Base-by-base conservation (phyloP, 2,888 invertebrate species). In the Argyresthia goedartella region DNA sequence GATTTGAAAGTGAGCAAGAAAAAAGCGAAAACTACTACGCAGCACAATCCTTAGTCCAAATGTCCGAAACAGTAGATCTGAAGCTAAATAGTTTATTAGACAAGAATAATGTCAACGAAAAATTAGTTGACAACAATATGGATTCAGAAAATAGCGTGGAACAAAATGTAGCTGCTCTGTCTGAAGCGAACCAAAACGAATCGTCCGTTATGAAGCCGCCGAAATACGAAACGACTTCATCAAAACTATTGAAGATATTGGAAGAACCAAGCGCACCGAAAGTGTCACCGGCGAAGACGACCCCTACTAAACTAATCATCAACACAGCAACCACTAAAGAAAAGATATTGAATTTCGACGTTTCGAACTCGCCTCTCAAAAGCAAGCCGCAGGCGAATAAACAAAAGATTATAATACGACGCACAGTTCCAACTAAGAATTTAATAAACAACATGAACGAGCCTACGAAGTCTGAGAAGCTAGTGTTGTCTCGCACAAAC, bases 211-310 rank as follows among this genome's bases (percentile, higher is more conserved):
- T 60, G 7, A 78, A 73, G 61, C 64, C 60, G 39, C 53, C 61
- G n/a, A 71, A 73, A 56, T 73, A 71, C 53, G 81, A 79, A 52
- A 76, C 77, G n/a, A 73, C 81, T 7, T 79, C 88, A 4, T 87
- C 89, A 1, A 90, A 89, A 71, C 65, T 90, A 45, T 69, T 90
- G 54, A 88, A 89, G 66, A 88, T 90, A 53, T 69, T 90, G 57
- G 88, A 89, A 60, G 88, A 88, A 57, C 81, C 86, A 0, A 67
- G 67, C 52, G 65, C 72, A 56, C 73, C 76, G 13, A 81, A 74
- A 65, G 58, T 72, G 41, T 35, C 62, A 34, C 25, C 66, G 8
- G 67, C 62, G 52, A 84, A 75, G 59, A 60, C 71, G 15, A 57
- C 67, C 15, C 59, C 73, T 10, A 55, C 72, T 16, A 84, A 82